A percentile compares a stretch with the other conserved stretches of the same genome.
phyloP scores from a whole-genome alignment of 2,113 vertebrate genomes.

The Apteryx owenii region DNA sequence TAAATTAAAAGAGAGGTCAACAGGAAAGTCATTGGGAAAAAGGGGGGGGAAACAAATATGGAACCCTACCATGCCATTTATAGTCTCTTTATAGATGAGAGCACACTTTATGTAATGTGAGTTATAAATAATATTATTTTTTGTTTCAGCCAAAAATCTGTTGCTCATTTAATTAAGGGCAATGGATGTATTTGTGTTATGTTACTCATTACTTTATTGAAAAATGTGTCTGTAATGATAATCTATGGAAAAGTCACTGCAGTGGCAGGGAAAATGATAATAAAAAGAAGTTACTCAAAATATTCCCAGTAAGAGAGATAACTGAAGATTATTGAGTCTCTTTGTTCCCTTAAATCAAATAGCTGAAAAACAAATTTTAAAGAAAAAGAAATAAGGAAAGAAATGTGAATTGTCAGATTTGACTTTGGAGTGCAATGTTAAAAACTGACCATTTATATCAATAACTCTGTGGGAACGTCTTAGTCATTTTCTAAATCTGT shows the following conservation, averaged over 20 bases:
- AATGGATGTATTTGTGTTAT: not conserved
- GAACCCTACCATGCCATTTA: constrained; percentile 42
- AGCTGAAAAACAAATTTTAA: not conserved
- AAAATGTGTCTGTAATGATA: not conserved
- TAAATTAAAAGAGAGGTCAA: constrained; percentile 55
- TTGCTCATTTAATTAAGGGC: constrained; percentile 1
- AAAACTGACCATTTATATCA: not conserved
- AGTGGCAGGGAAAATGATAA: not conserved
- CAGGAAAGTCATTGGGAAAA: not conserved
- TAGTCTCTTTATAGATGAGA: constrained; percentile 23
- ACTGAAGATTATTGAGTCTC: not conserved
- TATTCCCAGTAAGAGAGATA: not conserved
- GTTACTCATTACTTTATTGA: not conserved
- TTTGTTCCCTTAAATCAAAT: not conserved
- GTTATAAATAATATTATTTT: constrained; percentile 53
- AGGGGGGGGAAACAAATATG: not conserved
- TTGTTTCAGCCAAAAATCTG: constrained; percentile 42
- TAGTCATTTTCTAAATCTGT: not conserved
- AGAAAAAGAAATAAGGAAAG: not conserved
- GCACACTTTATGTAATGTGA: constrained; percentile 13
- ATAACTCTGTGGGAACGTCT: not conserved
- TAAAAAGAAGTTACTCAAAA: not conserved
- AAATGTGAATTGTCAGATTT: not conserved
- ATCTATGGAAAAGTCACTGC: not conserved
- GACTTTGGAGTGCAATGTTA: not conserved